Evolutionary conservation across 2,888 invertebrate species (phyloP).

Genomic region (Stenoptilia bipunctidactyla): DNA sequence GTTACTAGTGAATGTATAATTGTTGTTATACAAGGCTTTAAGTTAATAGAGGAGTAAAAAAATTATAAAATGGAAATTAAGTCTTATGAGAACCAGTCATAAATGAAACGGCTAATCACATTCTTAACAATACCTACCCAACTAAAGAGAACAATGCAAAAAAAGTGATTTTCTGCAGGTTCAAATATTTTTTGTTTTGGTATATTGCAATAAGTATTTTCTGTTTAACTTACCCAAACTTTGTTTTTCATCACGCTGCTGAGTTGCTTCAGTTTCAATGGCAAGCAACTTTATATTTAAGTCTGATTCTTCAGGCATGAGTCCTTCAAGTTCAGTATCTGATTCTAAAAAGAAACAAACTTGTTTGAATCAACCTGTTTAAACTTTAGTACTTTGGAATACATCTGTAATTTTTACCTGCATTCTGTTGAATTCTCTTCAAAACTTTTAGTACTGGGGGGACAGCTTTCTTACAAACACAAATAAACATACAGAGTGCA

Average conservation of each 20-base stretch:
- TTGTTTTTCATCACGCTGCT: constrained; percentile 41
- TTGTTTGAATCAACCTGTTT: background rate
- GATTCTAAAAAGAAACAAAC: constrained; percentile 36
- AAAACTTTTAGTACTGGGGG: constrained; percentile 33
- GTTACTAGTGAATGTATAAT: too few species aligned
- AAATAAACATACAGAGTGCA: constrained; percentile 32
- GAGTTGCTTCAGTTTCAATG: constrained; percentile 44
- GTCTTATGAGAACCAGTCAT: too few species aligned
- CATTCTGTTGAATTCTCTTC: constrained; percentile 45
- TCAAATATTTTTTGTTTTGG: too few species aligned
- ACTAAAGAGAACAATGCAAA: too few species aligned
- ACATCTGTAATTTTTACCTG: constrained; percentile 46
- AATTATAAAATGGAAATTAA: too few species aligned
- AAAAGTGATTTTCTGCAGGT: too few species aligned
- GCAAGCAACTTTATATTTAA: constrained; percentile 46
- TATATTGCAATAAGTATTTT: too few species aligned
- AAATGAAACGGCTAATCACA: too few species aligned
- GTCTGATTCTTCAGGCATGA: constrained; percentile 52
- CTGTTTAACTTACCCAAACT: constrained; percentile 37
- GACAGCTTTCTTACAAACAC: constrained; percentile 36
- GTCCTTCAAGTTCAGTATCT: constrained; percentile 51
- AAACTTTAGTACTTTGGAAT: background rate
- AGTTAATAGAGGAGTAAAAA: too few species aligned
- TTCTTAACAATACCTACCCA: too few species aligned
- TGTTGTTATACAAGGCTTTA: too few species aligned